Base-by-base conservation (phyloP, 2,797 vertebrate species). In the Parotocinclus haroldoi region DNA sequence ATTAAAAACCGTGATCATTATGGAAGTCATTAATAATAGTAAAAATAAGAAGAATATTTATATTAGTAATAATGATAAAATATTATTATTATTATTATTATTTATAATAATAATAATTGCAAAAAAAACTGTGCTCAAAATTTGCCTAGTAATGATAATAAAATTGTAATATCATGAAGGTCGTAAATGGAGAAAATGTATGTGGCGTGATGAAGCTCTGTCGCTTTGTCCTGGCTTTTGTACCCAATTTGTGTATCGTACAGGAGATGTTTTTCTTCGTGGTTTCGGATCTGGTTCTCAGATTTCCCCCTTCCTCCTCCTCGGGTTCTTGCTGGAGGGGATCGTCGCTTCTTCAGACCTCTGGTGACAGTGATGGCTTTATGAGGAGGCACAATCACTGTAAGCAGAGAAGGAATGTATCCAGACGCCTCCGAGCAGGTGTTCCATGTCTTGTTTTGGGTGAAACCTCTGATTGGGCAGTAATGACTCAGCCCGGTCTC, bases 321-420 rank as follows among this genome's bases (percentile, higher is more conserved):
- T 53, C 16, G 5, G 39, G 27, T 59, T 18, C 55, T 10, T 9
- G 17, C 65, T 67, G 17, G 46, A 58, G 48, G 39, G 52, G n/a
- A 48, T 65, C 38, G 19, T 56, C 7, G 19, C 39, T 44, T 64
- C 45, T 64, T 16, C 11, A 9, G 46, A 39, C 38, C 9, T 18
- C 14, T 17, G 16, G 44, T 37, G 10, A 70, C 65, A 60, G 7
- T 63, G 63, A 73, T 77, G 18, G 63, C 40, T 59, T 68, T 54
- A 67, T 70, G 50, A 14, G 53, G 60, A 77, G 66, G 63, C 59
- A 74, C 58, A 68, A 40, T 6, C 14, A 40, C 18, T 46, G 68
- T 74, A 57, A 64, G 37, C 12, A 45, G 36, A 58, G 58, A 54
- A 18, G 44, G 49, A 38, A 46, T 56, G 71, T 18, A 18, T 70